phyloP scores from a whole-genome alignment of 2,888 invertebrate genomes.

The Xestia rhomboidea region DNA sequence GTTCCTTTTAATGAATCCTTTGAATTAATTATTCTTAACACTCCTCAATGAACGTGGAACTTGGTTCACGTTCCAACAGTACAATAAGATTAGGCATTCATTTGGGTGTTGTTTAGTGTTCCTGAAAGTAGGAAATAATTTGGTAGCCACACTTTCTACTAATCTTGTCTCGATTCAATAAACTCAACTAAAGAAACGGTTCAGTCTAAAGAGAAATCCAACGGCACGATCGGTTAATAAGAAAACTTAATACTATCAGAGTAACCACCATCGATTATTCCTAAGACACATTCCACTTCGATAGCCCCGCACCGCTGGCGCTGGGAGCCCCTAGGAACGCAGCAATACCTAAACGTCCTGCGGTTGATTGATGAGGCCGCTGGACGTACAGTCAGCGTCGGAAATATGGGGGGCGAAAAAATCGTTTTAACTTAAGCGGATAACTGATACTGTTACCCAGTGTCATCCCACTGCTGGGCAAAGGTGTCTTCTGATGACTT shows the following conservation, averaged over 20 bases:
- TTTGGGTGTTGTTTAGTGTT: not conserved
- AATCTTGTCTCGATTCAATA: not conserved
- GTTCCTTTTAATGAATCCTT: too few relatives aligned
- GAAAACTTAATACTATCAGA: constrained; percentile 10
- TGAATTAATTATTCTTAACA: not conserved
- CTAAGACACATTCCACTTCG: constrained; percentile 1
- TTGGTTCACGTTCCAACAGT: not conserved
- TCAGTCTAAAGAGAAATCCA: not conserved
- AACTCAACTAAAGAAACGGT: not conserved
- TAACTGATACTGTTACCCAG: not conserved
- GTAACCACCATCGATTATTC: constrained; percentile 19
- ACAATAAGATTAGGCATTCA: not conserved
- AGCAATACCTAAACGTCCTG: constrained; percentile 21
- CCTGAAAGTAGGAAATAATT: not conserved
- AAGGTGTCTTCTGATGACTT: not conserved
- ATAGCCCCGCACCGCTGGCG: not conserved
- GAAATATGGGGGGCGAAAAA: not conserved
- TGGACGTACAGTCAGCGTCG: constrained; percentile 14
- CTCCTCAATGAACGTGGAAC: not conserved
- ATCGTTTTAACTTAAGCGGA: not conserved
- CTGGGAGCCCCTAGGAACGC: constrained; percentile 6
- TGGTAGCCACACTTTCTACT: not conserved
- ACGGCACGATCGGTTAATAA: not conserved
- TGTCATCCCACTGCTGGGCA: not conserved
- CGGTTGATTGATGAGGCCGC: constrained; percentile 49